A percentile compares a stretch with the other conserved stretches of the same genome.
Conservation (phyloP, 2,888 invertebrate species). For the Diarsia rubi region DNA sequence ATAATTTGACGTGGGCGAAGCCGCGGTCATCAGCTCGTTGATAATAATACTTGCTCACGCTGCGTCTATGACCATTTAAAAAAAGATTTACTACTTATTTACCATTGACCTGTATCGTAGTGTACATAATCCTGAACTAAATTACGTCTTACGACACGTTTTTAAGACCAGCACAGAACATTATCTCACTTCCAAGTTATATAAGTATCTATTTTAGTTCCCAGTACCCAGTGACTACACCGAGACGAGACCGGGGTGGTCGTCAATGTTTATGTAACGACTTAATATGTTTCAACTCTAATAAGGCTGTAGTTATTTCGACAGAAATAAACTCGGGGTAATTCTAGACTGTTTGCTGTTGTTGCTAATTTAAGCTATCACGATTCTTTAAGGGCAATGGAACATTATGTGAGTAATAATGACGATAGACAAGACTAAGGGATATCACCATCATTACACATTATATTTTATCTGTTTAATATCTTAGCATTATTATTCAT, state of each 20-base stretch:
- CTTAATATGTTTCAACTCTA: conserved; percentile 29
- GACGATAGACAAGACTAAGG: neutral
- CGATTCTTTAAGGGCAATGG: neutral
- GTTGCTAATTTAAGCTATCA: neutral
- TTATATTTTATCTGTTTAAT: too few species aligned
- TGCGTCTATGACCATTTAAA: too few species aligned
- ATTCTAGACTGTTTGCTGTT: neutral
- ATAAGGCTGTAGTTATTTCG: conserved; percentile 9
- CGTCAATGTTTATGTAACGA: conserved; percentile 48
- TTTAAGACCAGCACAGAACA: conserved; percentile 30
- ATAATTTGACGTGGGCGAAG: too few species aligned
- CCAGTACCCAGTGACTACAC: conserved; percentile 1
- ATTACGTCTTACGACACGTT: conserved; percentile 40
- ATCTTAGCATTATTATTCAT: too few species aligned
- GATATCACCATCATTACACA: too few species aligned
- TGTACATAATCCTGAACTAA: conserved; percentile 41
- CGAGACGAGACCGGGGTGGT: neutral
- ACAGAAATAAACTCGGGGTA: neutral
- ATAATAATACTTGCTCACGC: too few species aligned
- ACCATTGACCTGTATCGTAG: neutral
- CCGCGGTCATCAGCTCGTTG: too few species aligned
- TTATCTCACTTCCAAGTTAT: conserved; percentile 43
- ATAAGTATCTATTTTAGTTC: conserved; percentile 46
- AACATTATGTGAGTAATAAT: neutral
- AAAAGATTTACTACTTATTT: too few species aligned